Percentiles rank a stretch among this genome's conserved stretches.
These are phyloP conservation scores for Cheilosia urbana DNA, from an alignment of 2,888 invertebrate species.

Conservation along the genomic window DNA sequence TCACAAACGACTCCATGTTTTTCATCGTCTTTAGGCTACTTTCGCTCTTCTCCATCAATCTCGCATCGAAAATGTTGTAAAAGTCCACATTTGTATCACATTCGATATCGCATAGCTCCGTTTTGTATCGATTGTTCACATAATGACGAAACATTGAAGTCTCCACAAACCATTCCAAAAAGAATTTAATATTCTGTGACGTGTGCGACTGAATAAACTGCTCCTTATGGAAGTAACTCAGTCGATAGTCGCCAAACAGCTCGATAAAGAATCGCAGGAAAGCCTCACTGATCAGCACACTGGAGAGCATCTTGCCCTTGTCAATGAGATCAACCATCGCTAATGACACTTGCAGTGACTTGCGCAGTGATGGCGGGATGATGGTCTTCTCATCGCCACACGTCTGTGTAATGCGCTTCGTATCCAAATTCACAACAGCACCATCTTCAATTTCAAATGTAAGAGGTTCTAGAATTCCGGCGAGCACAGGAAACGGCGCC, in stretches of 20 bases:
- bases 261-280: conserved; percentile 92
- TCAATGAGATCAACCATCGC: conserved; percentile 78
- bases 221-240: conserved; percentile 87
- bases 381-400: conserved; percentile 92
- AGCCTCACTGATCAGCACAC: conserved; percentile 91
- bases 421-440: conserved; percentile 90
- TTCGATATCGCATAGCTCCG: conserved; percentile 57
- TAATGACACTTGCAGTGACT: conserved; percentile 85
- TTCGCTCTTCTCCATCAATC: conserved; percentile 78
- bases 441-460: conserved; percentile 85
- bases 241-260: conserved; percentile 88
- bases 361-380: conserved; percentile 88
- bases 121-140: conserved; percentile 68
- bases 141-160: conserved; percentile 93
- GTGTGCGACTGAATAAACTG: conserved; percentile 87
- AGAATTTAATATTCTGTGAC: conserved; percentile 88
- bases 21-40: conserved; percentile 76
- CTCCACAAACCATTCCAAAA: conserved; percentile 94
- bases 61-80: conserved; percentile 77
- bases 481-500: conserved; percentile 91
- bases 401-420: conserved; percentile 86
- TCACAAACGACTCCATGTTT: conserved; percentile 77
- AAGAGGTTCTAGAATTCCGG: conserved; percentile 86
- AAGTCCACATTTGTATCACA: conserved; percentile 72
- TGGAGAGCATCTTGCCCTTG: conserved; percentile 82